These are phyloP conservation scores for Pseudorhombus dupliciocellatus DNA, from an alignment of 2,113 vertebrate genomes.

Conservation along the genomic window DNA sequence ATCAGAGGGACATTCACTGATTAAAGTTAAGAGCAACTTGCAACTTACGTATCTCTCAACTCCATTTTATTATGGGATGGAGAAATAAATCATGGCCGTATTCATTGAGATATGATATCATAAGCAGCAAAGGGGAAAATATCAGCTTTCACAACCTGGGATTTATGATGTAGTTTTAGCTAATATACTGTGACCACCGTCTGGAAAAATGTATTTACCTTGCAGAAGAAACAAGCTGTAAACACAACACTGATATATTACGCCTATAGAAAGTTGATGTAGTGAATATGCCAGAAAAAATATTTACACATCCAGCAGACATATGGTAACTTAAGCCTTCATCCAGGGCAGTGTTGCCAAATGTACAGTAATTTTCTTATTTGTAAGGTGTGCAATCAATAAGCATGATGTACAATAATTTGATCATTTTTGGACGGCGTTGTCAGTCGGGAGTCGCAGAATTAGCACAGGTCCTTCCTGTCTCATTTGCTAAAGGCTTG, in stretches of 20 bases:
- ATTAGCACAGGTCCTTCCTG: too few species aligned
- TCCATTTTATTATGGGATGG: not conserved
- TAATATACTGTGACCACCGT: not conserved
- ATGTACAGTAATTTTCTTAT: too few species aligned
- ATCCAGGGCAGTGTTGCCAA: not conserved
- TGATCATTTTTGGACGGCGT: too few species aligned
- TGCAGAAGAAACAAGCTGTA: not conserved
- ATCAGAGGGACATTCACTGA: not conserved
- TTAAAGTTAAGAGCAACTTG: conserved; percentile 2
- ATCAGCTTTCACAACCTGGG: conserved; percentile 2
- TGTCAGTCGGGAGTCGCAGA: too few species aligned
- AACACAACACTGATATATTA: conserved; percentile 8
- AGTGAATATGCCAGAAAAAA: not conserved
- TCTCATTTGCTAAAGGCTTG: too few species aligned
- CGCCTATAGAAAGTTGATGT: not conserved
- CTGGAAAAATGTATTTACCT: not conserved
- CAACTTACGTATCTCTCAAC: not conserved
- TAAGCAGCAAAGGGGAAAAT: conserved; percentile 3
- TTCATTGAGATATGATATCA: not conserved
- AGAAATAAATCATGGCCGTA: not conserved
- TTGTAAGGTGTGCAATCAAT: too few species aligned
- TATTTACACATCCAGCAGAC: not conserved
- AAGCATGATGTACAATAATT: too few species aligned
- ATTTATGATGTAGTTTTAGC: conserved; percentile 1
- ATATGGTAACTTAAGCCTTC: not conserved